Percentiles rank a stretch among this genome's conserved stretches.
Evolutionary conservation across 1,140 invertebrate species (phyloP).

Genomic region (Lanistes nyassanus): DNA sequence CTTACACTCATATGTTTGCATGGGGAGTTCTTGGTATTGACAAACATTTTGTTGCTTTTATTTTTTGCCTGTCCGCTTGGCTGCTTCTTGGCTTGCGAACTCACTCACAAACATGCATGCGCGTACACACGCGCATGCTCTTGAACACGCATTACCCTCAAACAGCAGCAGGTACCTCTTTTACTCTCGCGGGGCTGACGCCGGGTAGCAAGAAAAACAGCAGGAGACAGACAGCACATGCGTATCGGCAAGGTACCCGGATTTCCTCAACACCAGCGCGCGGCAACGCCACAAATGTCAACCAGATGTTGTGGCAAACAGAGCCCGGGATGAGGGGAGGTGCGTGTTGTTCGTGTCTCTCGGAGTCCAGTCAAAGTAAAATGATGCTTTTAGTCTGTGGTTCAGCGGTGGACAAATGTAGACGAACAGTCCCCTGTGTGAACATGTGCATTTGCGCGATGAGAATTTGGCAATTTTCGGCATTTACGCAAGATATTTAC

Average conservation of each 20-base stretch:
- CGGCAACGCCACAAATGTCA: slow-evolving; percentile 5
- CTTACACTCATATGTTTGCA: background rate
- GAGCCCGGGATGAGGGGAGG: background rate
- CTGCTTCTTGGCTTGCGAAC: background rate
- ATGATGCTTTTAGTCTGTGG: background rate
- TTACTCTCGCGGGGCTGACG: background rate
- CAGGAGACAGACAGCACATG: slow-evolving; percentile 8
- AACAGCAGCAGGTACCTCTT: background rate
- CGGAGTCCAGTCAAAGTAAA: background rate
- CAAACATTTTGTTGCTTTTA: background rate
- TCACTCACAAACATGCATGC: background rate
- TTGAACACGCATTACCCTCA: background rate
- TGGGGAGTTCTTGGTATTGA: background rate
- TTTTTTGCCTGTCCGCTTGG: background rate
- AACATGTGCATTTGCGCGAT: background rate
- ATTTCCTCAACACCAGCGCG: slow-evolving; percentile 1
- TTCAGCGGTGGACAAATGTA: background rate
- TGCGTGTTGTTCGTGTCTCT: too few species aligned
- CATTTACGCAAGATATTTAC: too few species aligned
- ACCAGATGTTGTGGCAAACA: background rate
- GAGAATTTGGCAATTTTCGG: too few species aligned
- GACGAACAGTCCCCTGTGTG: background rate
- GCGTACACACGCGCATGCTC: background rate
- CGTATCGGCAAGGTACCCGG: slow-evolving; percentile 1
- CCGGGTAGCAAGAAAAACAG: slow-evolving; percentile 2